Percentiles rank a stretch among this genome's conserved stretches.
Conservation (phyloP, 2,888 invertebrate genomes). For the Ecdyonurus torrentis region DNA sequence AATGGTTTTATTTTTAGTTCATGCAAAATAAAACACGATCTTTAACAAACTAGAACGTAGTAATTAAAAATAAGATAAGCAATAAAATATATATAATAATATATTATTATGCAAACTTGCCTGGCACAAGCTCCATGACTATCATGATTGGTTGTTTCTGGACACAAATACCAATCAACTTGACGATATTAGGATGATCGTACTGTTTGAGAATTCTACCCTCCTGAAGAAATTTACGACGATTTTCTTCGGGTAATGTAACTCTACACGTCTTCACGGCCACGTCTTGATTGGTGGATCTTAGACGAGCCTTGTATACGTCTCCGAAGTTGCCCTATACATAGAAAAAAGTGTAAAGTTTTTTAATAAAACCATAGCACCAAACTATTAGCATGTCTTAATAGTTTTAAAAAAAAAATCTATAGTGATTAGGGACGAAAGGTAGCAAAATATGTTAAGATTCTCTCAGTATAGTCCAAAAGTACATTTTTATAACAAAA, state of each 20-base stretch:
- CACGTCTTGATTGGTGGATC: conserved; percentile 68
- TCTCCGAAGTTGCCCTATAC: conserved; percentile 94
- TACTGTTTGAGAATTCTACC: conserved; percentile 92
- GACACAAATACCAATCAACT: conserved; percentile 92
- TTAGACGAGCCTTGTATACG: conserved; percentile 80
- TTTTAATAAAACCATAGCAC: no score
- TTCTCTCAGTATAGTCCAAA: no score
- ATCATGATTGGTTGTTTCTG: conserved; percentile 98
- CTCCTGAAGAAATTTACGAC: conserved; percentile 87
- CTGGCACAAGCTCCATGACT: conserved; percentile 92
- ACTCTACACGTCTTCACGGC: conserved; percentile 93
- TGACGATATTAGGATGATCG: conserved; percentile 91
- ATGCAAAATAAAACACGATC: no score
- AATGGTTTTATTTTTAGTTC: no score
- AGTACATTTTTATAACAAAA: no score
- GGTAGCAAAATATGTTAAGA: no score
- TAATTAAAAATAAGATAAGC: background rate
- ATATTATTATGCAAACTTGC: conserved; percentile 27
- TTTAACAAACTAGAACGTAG: no score
- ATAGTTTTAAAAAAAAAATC: no score
- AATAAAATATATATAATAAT: background rate
- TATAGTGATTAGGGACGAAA: no score
- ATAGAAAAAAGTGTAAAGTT: no score
- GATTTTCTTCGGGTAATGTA: conserved; percentile 82
- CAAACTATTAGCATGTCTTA: no score